A percentile compares a stretch with the other conserved stretches of the same genome.
Conservation (phyloP, 2,113 vertebrate species). For the Platichthys stellatus region DNA sequence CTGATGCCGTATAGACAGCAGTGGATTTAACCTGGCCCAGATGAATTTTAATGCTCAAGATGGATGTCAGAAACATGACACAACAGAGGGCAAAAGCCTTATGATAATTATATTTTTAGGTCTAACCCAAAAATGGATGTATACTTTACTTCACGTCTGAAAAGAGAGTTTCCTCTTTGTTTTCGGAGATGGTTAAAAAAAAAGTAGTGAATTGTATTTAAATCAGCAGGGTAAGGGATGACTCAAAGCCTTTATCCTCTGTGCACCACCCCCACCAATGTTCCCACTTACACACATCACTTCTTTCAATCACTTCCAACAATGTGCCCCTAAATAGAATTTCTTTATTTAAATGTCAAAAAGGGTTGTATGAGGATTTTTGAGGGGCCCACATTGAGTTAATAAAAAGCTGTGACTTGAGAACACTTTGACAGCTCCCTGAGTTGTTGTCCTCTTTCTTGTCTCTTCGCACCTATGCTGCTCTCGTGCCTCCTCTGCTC, state of each 20-base stretch:
- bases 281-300: not conserved
- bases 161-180: not conserved
- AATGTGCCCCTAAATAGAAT: not conserved
- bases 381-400: not conserved
- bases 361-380: not conserved
- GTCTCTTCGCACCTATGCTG: not conserved
- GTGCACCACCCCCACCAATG: constrained; percentile 12
- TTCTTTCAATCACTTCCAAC: not conserved
- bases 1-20: too few relatives aligned
- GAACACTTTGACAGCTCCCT: not conserved
- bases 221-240: constrained; percentile 8
- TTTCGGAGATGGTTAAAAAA: not conserved
- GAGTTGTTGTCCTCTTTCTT: not conserved
- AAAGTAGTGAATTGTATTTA: not conserved
- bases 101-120: not conserved
- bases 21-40: too few relatives aligned
- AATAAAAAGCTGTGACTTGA: not conserved
- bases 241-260: constrained; percentile 41
- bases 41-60: too few relatives aligned
- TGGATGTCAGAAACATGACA: too few relatives aligned
- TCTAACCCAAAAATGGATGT: not conserved
- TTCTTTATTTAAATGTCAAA: not conserved
- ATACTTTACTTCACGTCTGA: not conserved
- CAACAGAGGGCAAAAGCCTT: not conserved
- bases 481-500: not conserved